Evolutionary conservation across 2,888 invertebrate species (phyloP).

Genomic region (Pammene aurita): DNA sequence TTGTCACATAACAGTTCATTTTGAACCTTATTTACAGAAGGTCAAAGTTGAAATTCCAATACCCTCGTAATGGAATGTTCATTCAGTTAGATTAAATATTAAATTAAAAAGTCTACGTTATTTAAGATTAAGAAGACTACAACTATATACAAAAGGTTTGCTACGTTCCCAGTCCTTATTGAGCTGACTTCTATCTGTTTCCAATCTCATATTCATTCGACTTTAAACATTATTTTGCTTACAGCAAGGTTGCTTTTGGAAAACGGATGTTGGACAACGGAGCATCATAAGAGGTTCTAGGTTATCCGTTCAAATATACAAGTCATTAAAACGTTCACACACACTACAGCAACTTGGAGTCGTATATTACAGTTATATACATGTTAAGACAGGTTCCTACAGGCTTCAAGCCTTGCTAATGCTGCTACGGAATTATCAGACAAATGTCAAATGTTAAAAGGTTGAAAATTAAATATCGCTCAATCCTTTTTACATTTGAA

Average conservation of each 20-base stretch:
- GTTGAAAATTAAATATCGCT: background rate
- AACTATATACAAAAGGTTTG: slow-evolving; percentile 37
- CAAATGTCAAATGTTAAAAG: slow-evolving; percentile 3
- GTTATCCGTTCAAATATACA: slow-evolving; percentile 46
- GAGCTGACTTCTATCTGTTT: slow-evolving; percentile 48
- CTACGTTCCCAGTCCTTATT: slow-evolving; percentile 44
- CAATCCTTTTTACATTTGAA: slow-evolving; percentile 2
- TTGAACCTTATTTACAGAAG: slow-evolving; percentile 54
- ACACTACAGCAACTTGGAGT: slow-evolving; percentile 34
- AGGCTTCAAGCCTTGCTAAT: slow-evolving; percentile 51
- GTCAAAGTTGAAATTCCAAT: slow-evolving; percentile 36
- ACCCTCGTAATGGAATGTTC: slow-evolving; percentile 35
- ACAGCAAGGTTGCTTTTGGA: slow-evolving; percentile 13
- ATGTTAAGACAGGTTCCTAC: slow-evolving; percentile 50
- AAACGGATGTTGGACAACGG: slow-evolving; percentile 30
- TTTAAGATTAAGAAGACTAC: slow-evolving; percentile 35
- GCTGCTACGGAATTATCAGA: slow-evolving; percentile 1
- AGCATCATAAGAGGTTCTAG: slow-evolving; percentile 54
- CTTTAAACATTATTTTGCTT: background rate
- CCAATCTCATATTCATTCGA: background rate
- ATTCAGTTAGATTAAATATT: slow-evolving; percentile 28
- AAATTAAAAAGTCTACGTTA: slow-evolving; percentile 35
- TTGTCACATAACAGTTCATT: slow-evolving; percentile 62
- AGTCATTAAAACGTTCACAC: slow-evolving; percentile 42
- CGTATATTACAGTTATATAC: slow-evolving; percentile 46